These are phyloP conservation scores for Pseudonaja textilis DNA, from an alignment of 2,113 vertebrate species.

Conservation along the genomic window DNA sequence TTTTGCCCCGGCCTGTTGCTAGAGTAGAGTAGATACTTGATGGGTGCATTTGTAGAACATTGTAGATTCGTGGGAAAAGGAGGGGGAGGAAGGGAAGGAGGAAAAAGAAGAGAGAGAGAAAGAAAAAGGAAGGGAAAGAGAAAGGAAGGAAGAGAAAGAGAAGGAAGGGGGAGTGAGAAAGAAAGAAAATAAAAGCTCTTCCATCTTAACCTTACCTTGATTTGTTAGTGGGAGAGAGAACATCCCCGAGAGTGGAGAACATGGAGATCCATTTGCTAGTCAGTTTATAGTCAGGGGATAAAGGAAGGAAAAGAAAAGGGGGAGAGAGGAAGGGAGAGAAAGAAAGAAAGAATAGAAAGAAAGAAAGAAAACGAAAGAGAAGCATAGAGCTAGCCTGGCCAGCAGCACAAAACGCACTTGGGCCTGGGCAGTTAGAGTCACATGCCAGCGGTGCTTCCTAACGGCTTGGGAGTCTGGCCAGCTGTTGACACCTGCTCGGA, in stretches of 20 bases:
- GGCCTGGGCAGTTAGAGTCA: not conserved
- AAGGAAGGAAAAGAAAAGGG: not conserved
- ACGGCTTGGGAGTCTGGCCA: not conserved
- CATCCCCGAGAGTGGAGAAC: too few relatives aligned
- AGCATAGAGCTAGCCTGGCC: not conserved
- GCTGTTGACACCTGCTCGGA: not conserved
- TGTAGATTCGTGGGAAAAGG: not conserved
- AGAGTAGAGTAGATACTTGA: not conserved
- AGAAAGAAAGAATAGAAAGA: not conserved
- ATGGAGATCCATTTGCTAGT: too few relatives aligned
- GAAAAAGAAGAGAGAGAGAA: not conserved
- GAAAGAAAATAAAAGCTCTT: too few relatives aligned
- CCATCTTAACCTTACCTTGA: too few relatives aligned
- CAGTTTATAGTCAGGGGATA: too few relatives aligned
- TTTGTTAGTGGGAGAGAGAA: too few relatives aligned
- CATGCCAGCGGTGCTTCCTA: not conserved
- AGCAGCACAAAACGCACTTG: not conserved
- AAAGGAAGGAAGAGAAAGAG: not conserved
- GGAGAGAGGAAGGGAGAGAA: too few relatives aligned
- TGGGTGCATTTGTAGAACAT: not conserved
- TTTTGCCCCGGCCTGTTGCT: not conserved
- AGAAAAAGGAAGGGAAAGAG: too few relatives aligned
- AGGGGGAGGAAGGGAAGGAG: not conserved
- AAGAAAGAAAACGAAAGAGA: not conserved
- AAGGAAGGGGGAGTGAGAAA: too few relatives aligned